Conservation (phyloP, 2,113 vertebrate genomes). For the rabbit (Oryctolagus cuniculus) region DNA sequence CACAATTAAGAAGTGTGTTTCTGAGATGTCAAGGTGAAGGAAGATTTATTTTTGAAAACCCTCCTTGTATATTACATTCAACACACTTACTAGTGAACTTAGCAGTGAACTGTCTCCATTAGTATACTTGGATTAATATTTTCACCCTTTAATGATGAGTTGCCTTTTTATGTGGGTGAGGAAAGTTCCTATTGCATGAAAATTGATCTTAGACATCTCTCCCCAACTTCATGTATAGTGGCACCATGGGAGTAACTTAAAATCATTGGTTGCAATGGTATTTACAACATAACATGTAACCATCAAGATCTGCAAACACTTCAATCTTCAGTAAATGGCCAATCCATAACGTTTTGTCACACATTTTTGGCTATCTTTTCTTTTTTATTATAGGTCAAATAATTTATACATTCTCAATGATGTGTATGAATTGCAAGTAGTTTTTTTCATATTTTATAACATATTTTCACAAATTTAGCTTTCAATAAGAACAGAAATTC, state of each 20-base stretch:
- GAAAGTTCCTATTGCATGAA: neutral
- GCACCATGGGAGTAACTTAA: neutral
- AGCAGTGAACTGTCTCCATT: neutral
- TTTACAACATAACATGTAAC: neutral
- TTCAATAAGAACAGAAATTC: neutral
- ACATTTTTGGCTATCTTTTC: neutral
- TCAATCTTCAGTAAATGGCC: neutral
- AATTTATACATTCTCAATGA: neutral
- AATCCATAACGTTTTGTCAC: neutral
- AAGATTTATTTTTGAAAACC: neutral
- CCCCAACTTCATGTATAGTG: neutral
- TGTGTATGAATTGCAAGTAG: neutral
- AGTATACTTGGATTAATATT: neutral
- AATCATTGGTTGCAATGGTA: neutral
- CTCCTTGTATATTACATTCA: neutral
- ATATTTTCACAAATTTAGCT: neutral
- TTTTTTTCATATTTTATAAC: neutral
- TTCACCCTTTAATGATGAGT: neutral
- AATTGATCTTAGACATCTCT: neutral
- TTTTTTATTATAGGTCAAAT: neutral
- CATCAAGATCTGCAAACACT: neutral
- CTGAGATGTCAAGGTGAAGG: neutral
- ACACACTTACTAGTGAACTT: too few relatives aligned
- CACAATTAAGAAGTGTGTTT: neutral
- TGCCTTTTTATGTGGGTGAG: neutral